Conservation (phyloP, 2,888 invertebrate species). For the Pristionchus exspectatus region DNA sequence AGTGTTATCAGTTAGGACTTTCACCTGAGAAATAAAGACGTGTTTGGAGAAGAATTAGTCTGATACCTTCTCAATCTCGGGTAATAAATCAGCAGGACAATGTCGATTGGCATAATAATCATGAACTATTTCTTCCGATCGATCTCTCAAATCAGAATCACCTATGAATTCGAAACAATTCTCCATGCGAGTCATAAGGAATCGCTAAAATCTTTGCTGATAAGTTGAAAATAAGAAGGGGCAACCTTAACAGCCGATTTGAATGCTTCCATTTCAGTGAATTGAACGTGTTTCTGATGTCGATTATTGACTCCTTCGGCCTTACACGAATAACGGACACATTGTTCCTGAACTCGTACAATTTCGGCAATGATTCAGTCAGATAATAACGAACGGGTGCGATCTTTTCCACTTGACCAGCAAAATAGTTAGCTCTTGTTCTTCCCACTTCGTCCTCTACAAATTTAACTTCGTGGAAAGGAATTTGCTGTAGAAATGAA, state of each 20-base stretch:
- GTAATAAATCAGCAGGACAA: conserved; percentile 20
- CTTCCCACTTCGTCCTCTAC: conserved; percentile 61
- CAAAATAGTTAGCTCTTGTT: conserved; percentile 61
- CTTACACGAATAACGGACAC: conserved; percentile 58
- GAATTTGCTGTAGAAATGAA: conserved; percentile 62
- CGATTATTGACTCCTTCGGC: conserved; percentile 66
- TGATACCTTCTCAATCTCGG: conserved; percentile 46
- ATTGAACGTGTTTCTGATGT: conserved; percentile 62
- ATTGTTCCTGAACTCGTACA: conserved; percentile 37
- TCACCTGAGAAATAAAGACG: not conserved
- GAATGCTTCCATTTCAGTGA: conserved; percentile 44
- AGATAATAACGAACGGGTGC: conserved; percentile 48
- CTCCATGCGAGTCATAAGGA: conserved; percentile 43
- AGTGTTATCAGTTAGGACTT: not conserved
- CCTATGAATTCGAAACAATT: conserved; percentile 48
- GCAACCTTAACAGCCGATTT: conserved; percentile 31
- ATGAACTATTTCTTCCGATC: conserved; percentile 39
- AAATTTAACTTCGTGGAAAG: conserved; percentile 64
- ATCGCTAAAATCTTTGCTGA: not conserved
- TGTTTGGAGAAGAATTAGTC: not conserved
- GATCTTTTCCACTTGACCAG: conserved; percentile 58
- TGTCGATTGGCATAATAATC: conserved; percentile 31
- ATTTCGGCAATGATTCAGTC: not conserved
- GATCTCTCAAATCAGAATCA: not conserved
- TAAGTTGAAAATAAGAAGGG: too few relatives aligned